Evolutionary conservation across 1,140 invertebrate genomes (phyloP), one percentile per base, ranked within the genome.

Genomic region (Plutomurus gul): DNA sequence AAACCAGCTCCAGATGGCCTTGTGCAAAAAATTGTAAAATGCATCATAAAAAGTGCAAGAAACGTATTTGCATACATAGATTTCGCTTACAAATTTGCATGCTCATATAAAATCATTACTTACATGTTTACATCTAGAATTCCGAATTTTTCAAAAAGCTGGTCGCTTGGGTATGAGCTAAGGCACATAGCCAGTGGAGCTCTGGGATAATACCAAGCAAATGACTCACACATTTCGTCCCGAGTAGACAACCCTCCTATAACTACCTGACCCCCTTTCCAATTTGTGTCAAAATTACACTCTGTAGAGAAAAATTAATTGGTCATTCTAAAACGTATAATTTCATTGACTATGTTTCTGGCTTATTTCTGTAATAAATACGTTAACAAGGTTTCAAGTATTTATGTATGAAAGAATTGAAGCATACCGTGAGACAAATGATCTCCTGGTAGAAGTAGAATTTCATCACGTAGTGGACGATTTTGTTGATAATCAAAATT

Each of bases 171-270:
- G 65, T 75, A 75, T 13, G 27, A 20, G 27, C 78, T 80, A 10
- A 16, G 33, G 27, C 78, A 80, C 27, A 65, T 16, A 13, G 16
- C 18, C 16, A 76, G 11, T 8, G 27, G n/a, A 20, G 33, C 37
- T 49, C 22, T 46, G 8, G 56, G 51, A 39, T 80, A 80, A 37
- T 76, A 80, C 18, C 27, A 76, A 40, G 76, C 18, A 30, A 65
- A 75, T 18, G 27, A 46, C 22, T 75, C 20, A 46, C 98, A 99
- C 98, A 99, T 99, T 87, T 99, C 98, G 83, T 99, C 96, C 13
- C 91, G 93, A 80, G 99, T 99, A 1, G 95, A 92, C 86, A 96
- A 96, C 1, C 98, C 98, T 25, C 95, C 96, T 0, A 97, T 87
- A 3, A 96, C 97, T 0, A 95, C 90, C 85, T 95, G 84, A 82